phyloP scores from a whole-genome alignment of 2,113 vertebrate genomes.

The Todiramphus saurophagus region DNA sequence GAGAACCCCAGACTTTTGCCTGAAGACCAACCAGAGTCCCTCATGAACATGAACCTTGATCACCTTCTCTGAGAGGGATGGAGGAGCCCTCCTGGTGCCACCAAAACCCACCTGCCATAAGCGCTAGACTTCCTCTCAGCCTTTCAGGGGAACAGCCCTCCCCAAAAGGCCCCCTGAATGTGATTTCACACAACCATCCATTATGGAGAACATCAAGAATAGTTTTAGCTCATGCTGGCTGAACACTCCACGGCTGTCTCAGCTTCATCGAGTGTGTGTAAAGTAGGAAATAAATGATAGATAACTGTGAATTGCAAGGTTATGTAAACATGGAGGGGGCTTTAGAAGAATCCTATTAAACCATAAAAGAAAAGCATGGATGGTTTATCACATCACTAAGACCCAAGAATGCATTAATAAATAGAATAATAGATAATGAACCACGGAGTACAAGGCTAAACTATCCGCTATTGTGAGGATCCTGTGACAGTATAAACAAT shows the following conservation, averaged over 20 bases:
- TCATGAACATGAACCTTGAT: accelerated
- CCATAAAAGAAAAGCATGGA: conserved; percentile 57
- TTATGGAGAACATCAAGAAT: background rate
- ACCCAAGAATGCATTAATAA: conserved; percentile 70
- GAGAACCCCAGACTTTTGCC: background rate
- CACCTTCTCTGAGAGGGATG: accelerated
- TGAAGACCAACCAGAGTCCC: background rate
- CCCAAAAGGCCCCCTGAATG: too few species aligned
- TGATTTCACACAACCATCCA: background rate
- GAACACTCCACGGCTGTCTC: background rate
- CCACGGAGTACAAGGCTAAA: conserved; percentile 55
- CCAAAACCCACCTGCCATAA: accelerated
- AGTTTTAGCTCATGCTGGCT: too few species aligned
- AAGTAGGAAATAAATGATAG: conserved; percentile 59
- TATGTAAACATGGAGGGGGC: conserved; percentile 50
- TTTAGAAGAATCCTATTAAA: conserved; percentile 55
- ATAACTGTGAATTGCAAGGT: conserved; percentile 57
- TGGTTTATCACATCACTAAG: conserved; percentile 67
- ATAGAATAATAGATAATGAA: conserved; percentile 68
- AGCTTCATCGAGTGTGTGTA: background rate
- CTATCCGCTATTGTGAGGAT: conserved; percentile 51
- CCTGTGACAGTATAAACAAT: conserved; percentile 63
- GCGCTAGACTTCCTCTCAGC: background rate
- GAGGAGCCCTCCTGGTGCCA: background rate
- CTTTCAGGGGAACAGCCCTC: background rate